Percentiles rank a stretch among this genome's conserved stretches.
Evolutionary conservation across 1,140 invertebrate genomes (phyloP).

Genomic region (Solen grandis): DNA sequence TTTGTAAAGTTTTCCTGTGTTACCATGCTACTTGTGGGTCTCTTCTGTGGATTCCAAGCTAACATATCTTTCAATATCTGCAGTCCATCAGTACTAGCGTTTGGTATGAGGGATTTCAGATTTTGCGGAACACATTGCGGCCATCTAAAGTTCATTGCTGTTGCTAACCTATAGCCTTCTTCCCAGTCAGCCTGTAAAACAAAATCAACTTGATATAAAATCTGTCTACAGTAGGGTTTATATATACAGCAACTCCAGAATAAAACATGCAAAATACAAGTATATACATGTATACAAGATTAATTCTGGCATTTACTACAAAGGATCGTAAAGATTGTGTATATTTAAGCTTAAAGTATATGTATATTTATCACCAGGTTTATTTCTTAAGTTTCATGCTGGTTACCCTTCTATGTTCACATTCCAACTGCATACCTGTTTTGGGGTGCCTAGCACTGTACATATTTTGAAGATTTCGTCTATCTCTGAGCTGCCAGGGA

Average conservation of each 20-base stretch:
- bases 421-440: conserved; percentile 90
- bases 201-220: no score
- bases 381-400: no score
- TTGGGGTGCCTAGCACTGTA: conserved; percentile 96
- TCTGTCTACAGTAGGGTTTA: no score
- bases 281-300: neutral
- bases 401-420: no score
- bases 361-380: no score
- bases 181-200: conserved; percentile 93
- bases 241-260: no score
- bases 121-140: conserved; percentile 85
- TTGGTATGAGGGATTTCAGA: conserved; percentile 90
- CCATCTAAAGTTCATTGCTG: conserved; percentile 98
- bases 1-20: no score
- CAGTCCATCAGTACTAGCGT: conserved; percentile 91
- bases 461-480: conserved; percentile 98
- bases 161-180: conserved; percentile 95
- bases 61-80: conserved; percentile 93
- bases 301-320: neutral
- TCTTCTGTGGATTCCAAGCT: conserved; percentile 94
- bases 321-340: neutral
- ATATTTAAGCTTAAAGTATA: no score
- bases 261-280: no score
- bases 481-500: conserved; percentile 96
- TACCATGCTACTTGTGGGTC: conserved; percentile 89